Evolutionary conservation across 2,888 invertebrate genomes (phyloP).

Genomic region (Harpalus rubripes): DNA sequence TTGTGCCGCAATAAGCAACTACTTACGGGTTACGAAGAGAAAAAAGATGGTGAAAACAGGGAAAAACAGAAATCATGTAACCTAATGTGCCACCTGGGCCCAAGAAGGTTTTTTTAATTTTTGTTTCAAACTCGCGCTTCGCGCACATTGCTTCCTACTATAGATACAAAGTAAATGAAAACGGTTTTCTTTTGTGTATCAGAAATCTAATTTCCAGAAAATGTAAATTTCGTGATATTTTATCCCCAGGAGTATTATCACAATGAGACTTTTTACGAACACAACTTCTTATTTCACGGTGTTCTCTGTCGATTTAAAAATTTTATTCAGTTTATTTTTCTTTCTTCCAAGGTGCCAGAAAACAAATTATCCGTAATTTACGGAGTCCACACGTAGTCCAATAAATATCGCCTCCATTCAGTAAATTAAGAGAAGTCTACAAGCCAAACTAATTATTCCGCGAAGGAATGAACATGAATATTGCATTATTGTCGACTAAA

Average conservation of each 20-base stretch:
- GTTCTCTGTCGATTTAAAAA: slow-evolving; percentile 53
- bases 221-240: slow-evolving; percentile 63
- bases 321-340: slow-evolving; percentile 51
- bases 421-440: slow-evolving; percentile 56
- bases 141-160: background rate
- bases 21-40: no score
- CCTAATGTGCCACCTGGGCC: background rate
- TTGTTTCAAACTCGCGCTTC: slow-evolving; percentile 4
- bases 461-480: slow-evolving; percentile 54
- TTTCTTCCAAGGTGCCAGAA: background rate
- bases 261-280: slow-evolving; percentile 59
- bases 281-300: slow-evolving; percentile 40
- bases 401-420: slow-evolving; percentile 57
- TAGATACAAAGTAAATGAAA: slow-evolving; percentile 60
- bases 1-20: no score
- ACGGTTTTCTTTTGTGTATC: slow-evolving; percentile 66
- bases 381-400: slow-evolving; percentile 54
- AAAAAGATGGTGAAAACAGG: background rate
- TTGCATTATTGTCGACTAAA: slow-evolving; percentile 44
- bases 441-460: slow-evolving; percentile 50
- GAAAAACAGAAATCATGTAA: slow-evolving; percentile 9
- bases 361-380: slow-evolving; percentile 57
- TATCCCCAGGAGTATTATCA: slow-evolving; percentile 60
- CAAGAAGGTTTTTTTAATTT: slow-evolving; percentile 10
- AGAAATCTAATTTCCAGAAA: slow-evolving; percentile 66